These are phyloP conservation scores for Hydropsyche betteni DNA, from an alignment of 2,888 invertebrate species.

Conservation along the genomic window DNA sequence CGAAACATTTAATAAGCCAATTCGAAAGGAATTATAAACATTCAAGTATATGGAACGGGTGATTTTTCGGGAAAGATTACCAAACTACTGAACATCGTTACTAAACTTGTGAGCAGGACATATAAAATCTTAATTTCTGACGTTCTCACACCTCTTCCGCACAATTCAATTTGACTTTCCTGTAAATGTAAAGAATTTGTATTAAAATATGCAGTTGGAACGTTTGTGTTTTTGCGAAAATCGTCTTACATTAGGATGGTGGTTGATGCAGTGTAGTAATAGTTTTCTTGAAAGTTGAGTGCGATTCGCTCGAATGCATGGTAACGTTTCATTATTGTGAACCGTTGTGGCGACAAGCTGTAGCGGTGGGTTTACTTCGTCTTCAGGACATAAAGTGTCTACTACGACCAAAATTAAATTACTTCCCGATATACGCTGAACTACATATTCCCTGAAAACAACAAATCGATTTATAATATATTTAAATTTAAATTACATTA, in stretches of 20 bases:
- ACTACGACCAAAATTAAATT: conserved; percentile 82
- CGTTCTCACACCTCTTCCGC: conserved; percentile 63
- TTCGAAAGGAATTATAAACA: no score
- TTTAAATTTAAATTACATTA: neutral
- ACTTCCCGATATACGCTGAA: conserved; percentile 77
- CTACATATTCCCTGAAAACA: conserved; percentile 72
- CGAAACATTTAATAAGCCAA: no score
- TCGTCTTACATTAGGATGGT: conserved; percentile 75
- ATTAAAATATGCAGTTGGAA: conserved; percentile 35
- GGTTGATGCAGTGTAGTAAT: conserved; percentile 79
- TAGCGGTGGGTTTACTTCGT: conserved; percentile 61
- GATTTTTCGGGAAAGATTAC: conserved; percentile 25
- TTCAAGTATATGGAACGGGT: neutral
- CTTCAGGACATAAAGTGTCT: conserved; percentile 70
- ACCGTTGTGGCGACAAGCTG: conserved; percentile 55
- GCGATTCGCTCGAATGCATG: conserved; percentile 67
- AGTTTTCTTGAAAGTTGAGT: conserved; percentile 72
- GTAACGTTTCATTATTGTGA: conserved; percentile 69
- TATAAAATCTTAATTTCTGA: conserved; percentile 46
- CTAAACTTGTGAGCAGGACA: conserved; percentile 27
- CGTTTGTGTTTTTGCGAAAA: neutral
- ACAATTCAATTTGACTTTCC: conserved; percentile 76
- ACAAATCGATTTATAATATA: neutral
- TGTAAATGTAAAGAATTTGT: conserved; percentile 55
- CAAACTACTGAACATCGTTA: conserved; percentile 25